A percentile compares a stretch with the other conserved stretches of the same genome.
Conservation (phyloP, 2,113 vertebrate genomes). For the Martes martes region DNA sequence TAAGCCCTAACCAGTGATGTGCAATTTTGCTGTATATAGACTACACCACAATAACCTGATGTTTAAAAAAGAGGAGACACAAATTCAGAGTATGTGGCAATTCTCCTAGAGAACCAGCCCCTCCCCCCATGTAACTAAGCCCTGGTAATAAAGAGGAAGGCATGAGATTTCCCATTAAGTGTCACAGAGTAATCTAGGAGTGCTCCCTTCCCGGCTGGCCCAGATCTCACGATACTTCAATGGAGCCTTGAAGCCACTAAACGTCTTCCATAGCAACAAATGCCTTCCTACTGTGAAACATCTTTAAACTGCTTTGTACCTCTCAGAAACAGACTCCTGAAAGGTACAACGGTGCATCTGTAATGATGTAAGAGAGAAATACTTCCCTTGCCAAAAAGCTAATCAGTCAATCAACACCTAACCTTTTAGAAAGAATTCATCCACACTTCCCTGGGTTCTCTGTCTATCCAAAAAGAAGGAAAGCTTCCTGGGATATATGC, state of each 20-base stretch:
- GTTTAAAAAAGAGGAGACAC: background rate
- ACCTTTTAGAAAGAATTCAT: constrained; percentile 74
- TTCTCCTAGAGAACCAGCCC: background rate
- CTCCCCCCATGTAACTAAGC: background rate
- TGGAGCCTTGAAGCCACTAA: background rate
- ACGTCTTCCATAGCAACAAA: constrained; percentile 7
- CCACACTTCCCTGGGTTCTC: constrained; percentile 57
- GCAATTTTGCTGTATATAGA: background rate
- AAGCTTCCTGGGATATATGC: constrained; percentile 73
- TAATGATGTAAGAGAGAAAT: constrained; percentile 72
- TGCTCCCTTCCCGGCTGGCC: background rate
- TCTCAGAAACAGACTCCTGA: constrained; percentile 48
- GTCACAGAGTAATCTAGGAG: background rate
- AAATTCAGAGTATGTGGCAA: background rate
- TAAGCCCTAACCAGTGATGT: background rate
- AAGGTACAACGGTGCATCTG: constrained; percentile 71
- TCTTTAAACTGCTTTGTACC: constrained; percentile 36
- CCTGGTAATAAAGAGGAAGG: background rate
- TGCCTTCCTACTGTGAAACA: constrained; percentile 52
- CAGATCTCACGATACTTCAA: background rate
- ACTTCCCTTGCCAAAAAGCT: constrained; percentile 77
- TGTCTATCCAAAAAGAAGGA: constrained; percentile 74
- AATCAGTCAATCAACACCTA: constrained; percentile 82
- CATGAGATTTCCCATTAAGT: background rate
- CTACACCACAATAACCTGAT: background rate